Evolutionary conservation across 2,888 invertebrate species (phyloP).

Genomic region (Trichacis sp.): DNA sequence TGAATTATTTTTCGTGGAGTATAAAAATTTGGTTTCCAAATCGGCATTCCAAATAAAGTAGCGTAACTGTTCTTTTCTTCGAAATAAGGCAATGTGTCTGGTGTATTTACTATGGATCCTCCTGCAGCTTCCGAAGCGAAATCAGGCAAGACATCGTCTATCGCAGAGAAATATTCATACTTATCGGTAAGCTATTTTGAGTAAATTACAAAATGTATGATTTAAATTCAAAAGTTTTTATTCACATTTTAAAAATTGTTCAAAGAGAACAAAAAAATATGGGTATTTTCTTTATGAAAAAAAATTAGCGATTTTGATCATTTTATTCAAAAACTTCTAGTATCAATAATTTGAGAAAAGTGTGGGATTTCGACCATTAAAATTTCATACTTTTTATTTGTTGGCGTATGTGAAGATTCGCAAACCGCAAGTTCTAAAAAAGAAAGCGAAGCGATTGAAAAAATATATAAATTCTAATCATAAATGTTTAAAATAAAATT

Average conservation of each 20-base stretch:
- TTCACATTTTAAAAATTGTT: too few species aligned
- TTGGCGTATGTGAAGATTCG: neutral
- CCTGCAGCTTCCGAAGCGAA: conserved; percentile 60
- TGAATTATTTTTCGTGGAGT: conserved; percentile 60
- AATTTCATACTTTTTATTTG: neutral
- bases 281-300: too few species aligned
- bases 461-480: too few species aligned
- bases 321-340: neutral
- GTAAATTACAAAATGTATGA: too few species aligned
- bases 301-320: too few species aligned
- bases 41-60: conserved; percentile 53
- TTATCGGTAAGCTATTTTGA: too few species aligned
- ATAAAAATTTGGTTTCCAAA: conserved; percentile 53
- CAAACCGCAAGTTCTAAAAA: neutral
- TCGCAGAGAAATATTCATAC: neutral
- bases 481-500: neutral
- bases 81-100: conserved; percentile 53
- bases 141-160: conserved; percentile 48
- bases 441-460: too few species aligned
- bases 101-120: conserved; percentile 59
- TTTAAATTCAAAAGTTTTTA: too few species aligned
- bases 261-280: too few species aligned
- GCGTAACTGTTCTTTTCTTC: conserved; percentile 38
- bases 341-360: neutral
- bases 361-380: neutral